Percentiles rank a stretch among this genome's conserved stretches.
Evolutionary conservation across 2,113 vertebrate species (phyloP).

Genomic region (Myanophis thanlyinensis): DNA sequence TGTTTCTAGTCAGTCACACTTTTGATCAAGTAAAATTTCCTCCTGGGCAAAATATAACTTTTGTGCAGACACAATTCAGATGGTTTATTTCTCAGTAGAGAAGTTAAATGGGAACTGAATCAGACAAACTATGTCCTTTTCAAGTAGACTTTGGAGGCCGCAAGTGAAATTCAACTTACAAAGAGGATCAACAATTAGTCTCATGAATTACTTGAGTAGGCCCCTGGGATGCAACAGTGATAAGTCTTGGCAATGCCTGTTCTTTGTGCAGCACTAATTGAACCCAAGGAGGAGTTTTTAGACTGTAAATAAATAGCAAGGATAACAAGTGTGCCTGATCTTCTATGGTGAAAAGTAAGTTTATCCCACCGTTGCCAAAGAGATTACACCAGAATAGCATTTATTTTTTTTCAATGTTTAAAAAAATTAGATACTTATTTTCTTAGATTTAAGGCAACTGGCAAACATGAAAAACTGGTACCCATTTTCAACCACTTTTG

Average conservation of each 20-base stretch:
- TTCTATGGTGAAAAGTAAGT: neutral
- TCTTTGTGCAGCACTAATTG: neutral
- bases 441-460: rapidly evolving
- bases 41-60: neutral
- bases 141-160: neutral
- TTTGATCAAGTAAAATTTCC: neutral
- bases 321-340: neutral
- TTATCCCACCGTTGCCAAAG: neutral
- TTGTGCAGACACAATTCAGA: neutral
- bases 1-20: neutral
- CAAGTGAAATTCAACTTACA: neutral
- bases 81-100: neutral
- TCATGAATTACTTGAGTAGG: neutral
- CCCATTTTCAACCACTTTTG: neutral
- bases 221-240: neutral
- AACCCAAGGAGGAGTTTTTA: neutral
- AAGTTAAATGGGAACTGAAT: neutral
- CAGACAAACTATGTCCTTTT: neutral
- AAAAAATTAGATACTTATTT: neutral
- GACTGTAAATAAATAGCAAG: neutral
- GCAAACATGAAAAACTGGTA: neutral
- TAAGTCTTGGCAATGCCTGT: neutral
- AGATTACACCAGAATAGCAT: neutral
- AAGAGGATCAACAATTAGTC: neutral
- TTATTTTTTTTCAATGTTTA: neutral